Evolutionary conservation across 1,140 invertebrate species (phyloP).

Genomic region (Bombyx mandarina): DNA sequence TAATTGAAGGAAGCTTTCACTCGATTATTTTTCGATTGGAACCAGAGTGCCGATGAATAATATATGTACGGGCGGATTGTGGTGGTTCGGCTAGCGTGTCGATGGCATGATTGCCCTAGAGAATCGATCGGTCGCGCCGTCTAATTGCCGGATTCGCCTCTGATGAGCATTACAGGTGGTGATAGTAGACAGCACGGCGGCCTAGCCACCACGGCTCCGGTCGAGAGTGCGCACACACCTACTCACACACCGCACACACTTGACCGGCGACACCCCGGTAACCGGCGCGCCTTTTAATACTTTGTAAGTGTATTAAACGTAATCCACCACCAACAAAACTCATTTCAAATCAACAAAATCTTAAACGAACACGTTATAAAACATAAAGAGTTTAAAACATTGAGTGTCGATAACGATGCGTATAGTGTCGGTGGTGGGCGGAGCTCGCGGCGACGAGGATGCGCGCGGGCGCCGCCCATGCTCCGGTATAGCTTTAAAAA

Average conservation of each 20-base stretch:
- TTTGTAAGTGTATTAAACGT: conserved; percentile 68
- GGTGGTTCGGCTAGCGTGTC: conserved; percentile 26
- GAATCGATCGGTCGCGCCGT: conserved; percentile 23
- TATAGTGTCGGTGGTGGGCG: conserved; percentile 50
- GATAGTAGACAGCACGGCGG: conserved; percentile 19
- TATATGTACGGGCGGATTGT: conserved; percentile 28
- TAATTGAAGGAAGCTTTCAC: conserved; percentile 42
- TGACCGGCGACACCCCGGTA: conserved; percentile 11
- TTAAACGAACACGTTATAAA: conserved; percentile 70
- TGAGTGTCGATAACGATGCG: conserved; percentile 66
- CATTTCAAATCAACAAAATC: conserved; percentile 68
- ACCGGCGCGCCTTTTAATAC: conserved; percentile 25
- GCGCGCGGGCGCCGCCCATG: conserved; percentile 59
- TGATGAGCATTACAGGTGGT: background rate
- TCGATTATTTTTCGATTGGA: conserved; percentile 48
- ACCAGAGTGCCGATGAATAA: conserved; percentile 32
- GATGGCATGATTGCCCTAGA: conserved; percentile 20
- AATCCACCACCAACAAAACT: conserved; percentile 70
- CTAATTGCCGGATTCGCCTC: conserved; percentile 12
- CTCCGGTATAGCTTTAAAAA: conserved; percentile 62
- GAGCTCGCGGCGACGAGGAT: conserved; percentile 39
- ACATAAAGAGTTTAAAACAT: conserved; percentile 63
- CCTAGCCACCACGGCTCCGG: conserved; percentile 15
- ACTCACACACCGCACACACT: conserved; percentile 35
- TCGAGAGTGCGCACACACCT: conserved; percentile 31